Evolutionary conservation across 1,140 invertebrate species (phyloP), one percentile per base, ranked within the genome.

Genomic region (Drepana arcuata): DNA sequence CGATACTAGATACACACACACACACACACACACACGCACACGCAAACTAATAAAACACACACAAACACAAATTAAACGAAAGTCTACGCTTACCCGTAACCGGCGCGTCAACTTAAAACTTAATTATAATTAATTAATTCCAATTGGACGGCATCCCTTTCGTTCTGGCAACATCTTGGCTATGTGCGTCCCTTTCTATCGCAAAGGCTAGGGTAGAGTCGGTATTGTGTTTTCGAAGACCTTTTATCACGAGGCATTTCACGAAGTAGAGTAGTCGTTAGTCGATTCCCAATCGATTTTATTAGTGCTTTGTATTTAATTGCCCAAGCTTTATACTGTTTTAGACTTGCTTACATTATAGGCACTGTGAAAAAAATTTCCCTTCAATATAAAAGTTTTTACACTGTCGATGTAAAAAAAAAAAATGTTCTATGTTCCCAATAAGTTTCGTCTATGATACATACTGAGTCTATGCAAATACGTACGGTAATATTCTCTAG

Each of bases 111-210:
- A 89, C 87, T 89, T 87, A 89, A 81, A 89, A 90, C 88, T 89
- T 89, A 89, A 89, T 90, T 89, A 89, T 89, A 89, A 89, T 90
- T 89, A 89, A 90, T 90, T 89, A 90, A 89, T 89, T 84, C 82
- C 75, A 83, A 83, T 83, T 81, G 79, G 63, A 65, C 58, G 48
- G 60, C 53, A 45, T 83, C 73, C 66, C 60, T 68, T 67, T 79
- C 73, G 34, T 56, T 36, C 77, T 15, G 18, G 38, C 31, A 46
- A 26, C 51, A 53, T 73, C 75, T 83, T 79, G 45, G 36, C 47
- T 77, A 55, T 38, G 13, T 14, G 51, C 39, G 35, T 78, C 77
- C 40, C 57, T 24, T 14, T 81, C 68, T 41, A 31, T 50, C 58
- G 48, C 46, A 54, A 48, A 61, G 52, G 55, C 55, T 55, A 72